Conservation (phyloP, 2,888 invertebrate genomes). For the Hirudinaria manillensis region DNA sequence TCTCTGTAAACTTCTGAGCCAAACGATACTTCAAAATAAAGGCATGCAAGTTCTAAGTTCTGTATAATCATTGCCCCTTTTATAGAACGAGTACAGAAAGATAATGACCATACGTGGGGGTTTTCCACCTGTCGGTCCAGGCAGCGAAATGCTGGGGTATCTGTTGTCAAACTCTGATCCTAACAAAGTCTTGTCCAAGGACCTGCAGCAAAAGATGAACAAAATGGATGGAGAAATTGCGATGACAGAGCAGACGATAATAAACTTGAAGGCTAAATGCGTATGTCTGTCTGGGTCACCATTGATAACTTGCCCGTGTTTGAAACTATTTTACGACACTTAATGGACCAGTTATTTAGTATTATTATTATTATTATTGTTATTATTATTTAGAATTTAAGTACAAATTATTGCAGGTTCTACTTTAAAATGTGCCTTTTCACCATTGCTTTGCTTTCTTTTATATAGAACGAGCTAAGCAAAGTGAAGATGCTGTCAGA, state of each 20-base stretch:
- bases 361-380: not conserved
- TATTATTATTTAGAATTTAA: no score
- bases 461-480: constrained; percentile 1
- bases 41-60: not conserved
- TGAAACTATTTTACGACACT: not conserved
- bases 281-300: not conserved
- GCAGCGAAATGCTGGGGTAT: not conserved
- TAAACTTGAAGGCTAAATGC: constrained; percentile 22
- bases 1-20: no score
- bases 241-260: constrained; percentile 20
- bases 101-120: not conserved
- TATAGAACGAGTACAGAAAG: not conserved
- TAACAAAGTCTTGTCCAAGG: not conserved
- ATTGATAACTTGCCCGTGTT: not conserved
- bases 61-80: not conserved
- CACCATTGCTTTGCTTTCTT: no score
- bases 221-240: constrained; percentile 22
- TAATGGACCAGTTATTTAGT: no score
- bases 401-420: no score
- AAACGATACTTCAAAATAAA: no score
- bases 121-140: no score
- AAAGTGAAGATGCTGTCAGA: constrained; percentile 1
- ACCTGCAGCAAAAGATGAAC: constrained; percentile 16
- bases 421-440: no score
- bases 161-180: not conserved